Evolutionary conservation across 2,888 invertebrate genomes (phyloP).

Genomic region (Cephus sareptanus): DNA sequence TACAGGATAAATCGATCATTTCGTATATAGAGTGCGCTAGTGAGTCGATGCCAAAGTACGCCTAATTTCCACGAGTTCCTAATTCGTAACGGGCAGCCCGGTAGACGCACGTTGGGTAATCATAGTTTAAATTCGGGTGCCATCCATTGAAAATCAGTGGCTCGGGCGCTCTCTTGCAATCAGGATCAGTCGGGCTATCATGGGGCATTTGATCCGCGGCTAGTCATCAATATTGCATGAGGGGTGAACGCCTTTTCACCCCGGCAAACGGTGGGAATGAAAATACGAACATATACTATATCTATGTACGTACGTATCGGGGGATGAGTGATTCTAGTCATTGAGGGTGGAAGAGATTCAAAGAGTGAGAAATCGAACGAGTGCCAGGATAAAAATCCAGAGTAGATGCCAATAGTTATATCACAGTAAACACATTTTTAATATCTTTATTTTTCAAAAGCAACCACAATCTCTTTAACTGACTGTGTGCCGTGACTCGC

Average conservation of each 20-base stretch:
- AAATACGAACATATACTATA: constrained; percentile 41
- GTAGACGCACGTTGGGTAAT: constrained; percentile 59
- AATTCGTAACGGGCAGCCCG: constrained; percentile 61
- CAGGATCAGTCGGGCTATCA: constrained; percentile 59
- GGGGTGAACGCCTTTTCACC: constrained; percentile 41
- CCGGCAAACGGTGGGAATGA: constrained; percentile 56
- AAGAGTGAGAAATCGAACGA: neutral
- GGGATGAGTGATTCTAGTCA: neutral
- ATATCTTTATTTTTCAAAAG: neutral
- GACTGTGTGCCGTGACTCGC: too few relatives aligned
- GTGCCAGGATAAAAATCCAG: neutral
- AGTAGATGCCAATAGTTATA: neutral
- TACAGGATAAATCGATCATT: neutral
- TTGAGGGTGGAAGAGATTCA: neutral
- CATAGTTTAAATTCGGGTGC: constrained; percentile 66
- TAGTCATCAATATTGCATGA: constrained; percentile 66
- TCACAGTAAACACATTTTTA: neutral
- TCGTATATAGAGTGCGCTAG: neutral
- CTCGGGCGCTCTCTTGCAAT: constrained; percentile 60
- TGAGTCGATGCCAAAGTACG: constrained; percentile 39
- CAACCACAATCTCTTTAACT: neutral
- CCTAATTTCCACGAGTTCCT: constrained; percentile 59
- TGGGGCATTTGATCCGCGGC: constrained; percentile 62
- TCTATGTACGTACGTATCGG: neutral
- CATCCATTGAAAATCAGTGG: constrained; percentile 66